Evolutionary conservation across 2,888 invertebrate genomes (phyloP).

Genomic region (Caenorhabditis sinica): DNA sequence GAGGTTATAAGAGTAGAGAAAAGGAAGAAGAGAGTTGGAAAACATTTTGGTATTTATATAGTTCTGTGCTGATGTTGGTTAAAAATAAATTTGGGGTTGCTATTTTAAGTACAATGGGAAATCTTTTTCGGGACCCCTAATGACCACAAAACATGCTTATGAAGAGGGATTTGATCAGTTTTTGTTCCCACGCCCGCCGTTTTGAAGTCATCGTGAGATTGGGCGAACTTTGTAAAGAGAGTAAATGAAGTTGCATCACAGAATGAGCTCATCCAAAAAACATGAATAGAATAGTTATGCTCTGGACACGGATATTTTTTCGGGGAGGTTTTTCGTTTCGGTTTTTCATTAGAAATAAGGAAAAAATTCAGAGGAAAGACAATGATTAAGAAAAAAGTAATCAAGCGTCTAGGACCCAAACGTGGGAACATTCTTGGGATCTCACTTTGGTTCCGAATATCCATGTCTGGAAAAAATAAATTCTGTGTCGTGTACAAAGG

Average conservation of each 20-base stretch:
- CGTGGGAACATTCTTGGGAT: conserved; percentile 11
- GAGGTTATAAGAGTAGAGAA: not conserved
- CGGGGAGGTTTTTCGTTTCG: not conserved
- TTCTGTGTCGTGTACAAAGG: not conserved
- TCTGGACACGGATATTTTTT: not conserved
- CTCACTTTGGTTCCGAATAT: not conserved
- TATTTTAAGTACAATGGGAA: conserved; percentile 41
- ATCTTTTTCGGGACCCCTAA: conserved; percentile 30
- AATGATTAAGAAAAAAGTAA: conserved; percentile 35
- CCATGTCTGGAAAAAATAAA: conserved; percentile 1
- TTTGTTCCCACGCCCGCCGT: conserved; percentile 55
- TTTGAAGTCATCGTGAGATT: conserved; percentile 36
- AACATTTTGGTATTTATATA: conserved; percentile 35
- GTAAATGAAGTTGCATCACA: conserved; percentile 28
- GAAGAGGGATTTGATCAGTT: conserved; percentile 20
- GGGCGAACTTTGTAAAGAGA: conserved; percentile 29
- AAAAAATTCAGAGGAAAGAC: not conserved
- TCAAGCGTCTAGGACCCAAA: conserved; percentile 35
- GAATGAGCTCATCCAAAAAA: conserved; percentile 4
- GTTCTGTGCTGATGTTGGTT: not conserved
- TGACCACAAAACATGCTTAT: conserved; percentile 56
- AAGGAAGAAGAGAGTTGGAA: not conserved
- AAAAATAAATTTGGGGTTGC: conserved; percentile 9
- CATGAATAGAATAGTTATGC: not conserved
- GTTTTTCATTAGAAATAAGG: conserved; percentile 19